phyloP scores from a whole-genome alignment of 2,113 vertebrate species.

The Axis porcinus region DNA sequence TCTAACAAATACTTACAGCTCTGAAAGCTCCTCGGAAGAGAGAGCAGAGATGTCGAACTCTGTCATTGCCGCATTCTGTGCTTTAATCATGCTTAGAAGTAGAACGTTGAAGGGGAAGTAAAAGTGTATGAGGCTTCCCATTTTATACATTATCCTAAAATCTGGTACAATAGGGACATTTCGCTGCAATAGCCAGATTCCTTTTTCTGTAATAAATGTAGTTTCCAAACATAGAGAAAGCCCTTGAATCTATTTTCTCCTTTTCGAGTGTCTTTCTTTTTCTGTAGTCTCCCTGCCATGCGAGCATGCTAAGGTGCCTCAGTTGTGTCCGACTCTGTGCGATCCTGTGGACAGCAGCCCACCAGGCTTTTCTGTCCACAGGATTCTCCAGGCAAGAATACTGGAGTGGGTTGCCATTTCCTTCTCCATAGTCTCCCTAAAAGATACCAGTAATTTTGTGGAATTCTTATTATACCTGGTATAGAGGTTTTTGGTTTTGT shows the following conservation, averaged over 20 bases:
- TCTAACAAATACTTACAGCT: not conserved
- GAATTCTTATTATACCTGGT: not conserved
- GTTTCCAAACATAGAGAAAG: not conserved
- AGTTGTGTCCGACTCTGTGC: not conserved
- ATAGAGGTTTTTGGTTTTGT: not conserved
- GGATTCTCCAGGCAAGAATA: not conserved
- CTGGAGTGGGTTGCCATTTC: not conserved
- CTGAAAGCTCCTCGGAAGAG: not conserved
- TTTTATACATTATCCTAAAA: not conserved
- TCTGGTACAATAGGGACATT: not conserved
- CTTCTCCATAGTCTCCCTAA: not conserved
- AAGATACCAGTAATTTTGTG: not conserved
- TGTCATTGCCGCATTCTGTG: not conserved
- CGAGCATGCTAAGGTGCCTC: not conserved
- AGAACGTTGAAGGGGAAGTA: not conserved
- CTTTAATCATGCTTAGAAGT: not conserved
- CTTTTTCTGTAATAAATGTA: not conserved
- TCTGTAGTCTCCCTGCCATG: not conserved
- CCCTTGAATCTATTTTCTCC: not conserved
- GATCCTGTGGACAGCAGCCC: not conserved
- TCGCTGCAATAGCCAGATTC: not conserved
- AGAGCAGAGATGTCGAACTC: not conserved
- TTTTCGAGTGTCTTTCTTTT: not conserved
- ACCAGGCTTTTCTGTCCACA: not conserved
- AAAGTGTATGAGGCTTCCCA: not conserved